These are phyloP conservation scores for Tetranychus truncatus DNA, from an alignment of 2,888 invertebrate species.

Conservation along the genomic window DNA sequence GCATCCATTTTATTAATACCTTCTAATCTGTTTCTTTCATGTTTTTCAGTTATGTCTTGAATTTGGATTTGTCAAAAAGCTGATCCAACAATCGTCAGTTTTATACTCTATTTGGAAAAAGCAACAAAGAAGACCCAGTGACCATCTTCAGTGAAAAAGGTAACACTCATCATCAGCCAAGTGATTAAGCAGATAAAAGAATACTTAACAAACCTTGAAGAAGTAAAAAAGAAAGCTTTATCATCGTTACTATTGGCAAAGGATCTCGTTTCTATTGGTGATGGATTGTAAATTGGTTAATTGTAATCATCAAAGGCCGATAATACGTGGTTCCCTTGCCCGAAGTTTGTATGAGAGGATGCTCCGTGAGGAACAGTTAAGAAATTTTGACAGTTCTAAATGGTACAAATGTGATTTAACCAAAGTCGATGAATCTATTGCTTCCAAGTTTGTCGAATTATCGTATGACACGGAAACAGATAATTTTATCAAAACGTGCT, in stretches of 20 bases:
- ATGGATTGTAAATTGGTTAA: slow-evolving; percentile 7
- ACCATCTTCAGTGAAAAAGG: too few relatives aligned
- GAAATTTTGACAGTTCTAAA: slow-evolving; percentile 47
- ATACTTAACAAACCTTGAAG: neutral
- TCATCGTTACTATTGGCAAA: slow-evolving; percentile 1
- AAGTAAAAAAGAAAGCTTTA: neutral
- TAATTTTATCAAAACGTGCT: slow-evolving; percentile 50
- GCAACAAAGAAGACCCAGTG: too few relatives aligned
- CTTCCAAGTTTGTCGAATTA: slow-evolving; percentile 27
- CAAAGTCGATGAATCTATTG: slow-evolving; percentile 28
- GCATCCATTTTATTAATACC: too few relatives aligned
- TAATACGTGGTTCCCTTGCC: slow-evolving; percentile 46
- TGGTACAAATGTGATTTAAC: slow-evolving; percentile 49
- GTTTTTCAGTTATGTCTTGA: too few relatives aligned
- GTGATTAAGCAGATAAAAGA: neutral
- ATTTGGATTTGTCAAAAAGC: too few relatives aligned
- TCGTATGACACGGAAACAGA: slow-evolving; percentile 51
- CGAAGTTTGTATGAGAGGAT: slow-evolving; percentile 53
- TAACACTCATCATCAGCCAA: neutral
- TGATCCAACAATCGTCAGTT: too few relatives aligned
- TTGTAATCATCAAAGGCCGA: slow-evolving; percentile 4
- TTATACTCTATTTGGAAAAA: too few relatives aligned
- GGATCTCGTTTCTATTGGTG: neutral
- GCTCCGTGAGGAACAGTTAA: slow-evolving; percentile 47
- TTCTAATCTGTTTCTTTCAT: too few relatives aligned